Evolutionary conservation across 1,140 invertebrate genomes (phyloP).

Genomic region (Pseudomyrmex dendroicus): DNA sequence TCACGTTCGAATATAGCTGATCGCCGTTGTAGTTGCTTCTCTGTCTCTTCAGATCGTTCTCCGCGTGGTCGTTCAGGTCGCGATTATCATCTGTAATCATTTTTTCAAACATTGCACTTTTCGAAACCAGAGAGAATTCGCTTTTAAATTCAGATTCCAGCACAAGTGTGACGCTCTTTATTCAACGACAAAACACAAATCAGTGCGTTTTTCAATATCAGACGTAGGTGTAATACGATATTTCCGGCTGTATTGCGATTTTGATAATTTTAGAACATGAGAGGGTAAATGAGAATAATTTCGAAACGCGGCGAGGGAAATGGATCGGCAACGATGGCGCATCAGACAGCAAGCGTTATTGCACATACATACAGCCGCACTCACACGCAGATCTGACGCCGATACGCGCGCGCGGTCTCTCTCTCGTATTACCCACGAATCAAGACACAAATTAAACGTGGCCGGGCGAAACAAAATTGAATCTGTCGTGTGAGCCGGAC

Average conservation of each 20-base stretch:
- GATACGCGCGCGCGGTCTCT: slow-evolving; percentile 53
- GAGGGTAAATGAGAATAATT: slow-evolving; percentile 7
- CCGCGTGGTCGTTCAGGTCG: slow-evolving; percentile 92
- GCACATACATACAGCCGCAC: neutral
- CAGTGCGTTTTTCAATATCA: neutral
- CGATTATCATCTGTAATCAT: slow-evolving; percentile 91
- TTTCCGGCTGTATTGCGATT: slow-evolving; percentile 21
- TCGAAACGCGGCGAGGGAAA: slow-evolving; percentile 30
- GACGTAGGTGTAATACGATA: slow-evolving; percentile 5
- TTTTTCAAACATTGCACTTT: neutral
- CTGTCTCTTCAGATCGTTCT: slow-evolving; percentile 94
- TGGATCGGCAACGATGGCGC: slow-evolving; percentile 22
- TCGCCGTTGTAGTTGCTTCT: slow-evolving; percentile 95
- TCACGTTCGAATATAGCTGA: slow-evolving; percentile 94
- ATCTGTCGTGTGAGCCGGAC: slow-evolving; percentile 73
- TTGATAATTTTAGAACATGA: slow-evolving; percentile 46
- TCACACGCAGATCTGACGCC: slow-evolving; percentile 11
- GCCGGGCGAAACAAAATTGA: slow-evolving; percentile 79
- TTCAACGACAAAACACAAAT: neutral
- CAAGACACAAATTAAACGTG: slow-evolving; percentile 82
- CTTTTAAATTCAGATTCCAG: neutral
- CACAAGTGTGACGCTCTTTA: neutral
- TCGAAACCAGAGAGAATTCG: neutral
- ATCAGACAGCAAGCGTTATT: slow-evolving; percentile 10
- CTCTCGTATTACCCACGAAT: slow-evolving; percentile 75